phyloP scores from a whole-genome alignment of 2,113 vertebrate genomes.

The Cettia cetti region DNA sequence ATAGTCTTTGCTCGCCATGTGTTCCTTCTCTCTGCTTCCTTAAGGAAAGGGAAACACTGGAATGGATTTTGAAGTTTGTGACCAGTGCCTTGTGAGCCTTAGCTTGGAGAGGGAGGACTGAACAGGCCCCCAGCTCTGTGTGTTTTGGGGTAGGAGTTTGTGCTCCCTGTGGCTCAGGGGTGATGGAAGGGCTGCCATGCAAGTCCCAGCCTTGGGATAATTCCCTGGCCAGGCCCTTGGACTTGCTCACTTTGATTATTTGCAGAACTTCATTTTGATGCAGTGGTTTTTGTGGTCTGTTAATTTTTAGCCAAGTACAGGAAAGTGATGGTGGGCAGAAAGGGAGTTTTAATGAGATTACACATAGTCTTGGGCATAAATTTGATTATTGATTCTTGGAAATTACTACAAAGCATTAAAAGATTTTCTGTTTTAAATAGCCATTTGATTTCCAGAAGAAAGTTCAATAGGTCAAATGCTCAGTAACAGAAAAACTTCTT shows the following conservation, averaged over 20 bases:
- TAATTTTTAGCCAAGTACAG: background rate
- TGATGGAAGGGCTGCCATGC: background rate
- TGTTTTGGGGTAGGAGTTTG: background rate
- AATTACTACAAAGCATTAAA: background rate
- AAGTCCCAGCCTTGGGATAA: background rate
- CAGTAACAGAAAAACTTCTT: background rate
- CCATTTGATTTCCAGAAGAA: background rate
- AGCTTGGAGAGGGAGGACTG: background rate
- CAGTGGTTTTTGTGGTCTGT: background rate
- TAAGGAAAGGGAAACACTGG: background rate
- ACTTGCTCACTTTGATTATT: rapidly evolving
- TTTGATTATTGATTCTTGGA: background rate
- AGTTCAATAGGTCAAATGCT: background rate
- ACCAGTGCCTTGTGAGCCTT: background rate
- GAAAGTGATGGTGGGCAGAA: background rate
- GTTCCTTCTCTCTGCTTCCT: background rate
- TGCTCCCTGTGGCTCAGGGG: background rate
- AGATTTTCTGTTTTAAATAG: background rate
- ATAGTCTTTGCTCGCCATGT: background rate
- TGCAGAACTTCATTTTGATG: background rate
- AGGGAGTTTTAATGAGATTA: background rate
- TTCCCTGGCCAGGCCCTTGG: background rate
- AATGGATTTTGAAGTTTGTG: background rate
- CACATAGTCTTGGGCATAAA: background rate
- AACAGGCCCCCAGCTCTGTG: background rate